Base-by-base conservation (phyloP, 2,113 vertebrate genomes). In the Cyphomyrus plagiostoma region DNA sequence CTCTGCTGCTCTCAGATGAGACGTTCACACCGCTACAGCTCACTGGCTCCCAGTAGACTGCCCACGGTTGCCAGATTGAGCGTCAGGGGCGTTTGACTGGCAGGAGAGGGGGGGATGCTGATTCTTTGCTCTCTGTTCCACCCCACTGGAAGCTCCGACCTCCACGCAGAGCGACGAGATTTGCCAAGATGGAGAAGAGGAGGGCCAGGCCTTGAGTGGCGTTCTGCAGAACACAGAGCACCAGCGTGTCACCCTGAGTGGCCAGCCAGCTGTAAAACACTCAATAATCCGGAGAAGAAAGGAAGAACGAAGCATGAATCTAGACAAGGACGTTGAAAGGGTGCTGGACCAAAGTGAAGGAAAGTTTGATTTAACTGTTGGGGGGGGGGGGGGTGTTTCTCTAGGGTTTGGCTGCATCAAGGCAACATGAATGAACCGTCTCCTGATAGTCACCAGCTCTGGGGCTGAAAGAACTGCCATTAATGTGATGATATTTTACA, bases 251-350 rank as follows among this genome's bases (percentile, higher is more conserved):
- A 90, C 80, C 88, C 88, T 90, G 77, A 88, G 88, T 86, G 88
- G 88, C 62, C 90, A 86, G 74, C 56, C 80, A 89, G 50, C 88
- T 89, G 80, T 70, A 80, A 90, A 90, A 88, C 45, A 84, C 48
- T 83, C 70, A 53, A 58, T 82, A 88, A 30, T 88, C 70, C 50
- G 26, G 66, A 66, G 58, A 13, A 77, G 30, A 88, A 23, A 23
- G 87, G 87, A 26, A 13, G 77, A 19, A 48, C 21, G 21, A n/a
- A 48, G 48, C 50, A 62, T n/a, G 48, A 23, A 84, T 70, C 21
- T 1, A 50, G 52, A 35, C 87, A 90, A 90, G 53, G 87, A 74
- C 74, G 42, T 62, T 88, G 15, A 88, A 35, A 88, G 49, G 70
- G 42, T 88, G 21, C 52, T 6, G 17, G 48, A 42, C 26, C 15